Conservation (phyloP, 2,888 invertebrate species). For the Venustoraphidia nigricollis region DNA sequence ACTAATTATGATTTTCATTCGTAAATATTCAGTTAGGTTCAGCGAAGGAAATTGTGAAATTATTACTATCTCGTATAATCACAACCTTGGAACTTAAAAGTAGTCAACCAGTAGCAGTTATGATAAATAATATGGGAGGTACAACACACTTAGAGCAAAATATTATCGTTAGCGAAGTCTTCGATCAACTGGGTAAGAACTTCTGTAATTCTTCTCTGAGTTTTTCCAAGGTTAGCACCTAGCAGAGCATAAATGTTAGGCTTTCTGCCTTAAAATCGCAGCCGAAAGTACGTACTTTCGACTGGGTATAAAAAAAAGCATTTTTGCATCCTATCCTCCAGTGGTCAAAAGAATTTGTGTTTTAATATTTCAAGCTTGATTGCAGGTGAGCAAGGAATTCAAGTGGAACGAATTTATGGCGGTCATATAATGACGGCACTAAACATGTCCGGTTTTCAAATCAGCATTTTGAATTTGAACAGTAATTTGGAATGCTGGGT, state of each 20-base stretch:
- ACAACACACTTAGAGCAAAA: slow-evolving; percentile 58
- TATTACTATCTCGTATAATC: slow-evolving; percentile 30
- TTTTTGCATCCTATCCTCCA: background rate
- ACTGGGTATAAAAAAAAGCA: no score
- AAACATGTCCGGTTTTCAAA: slow-evolving; percentile 61
- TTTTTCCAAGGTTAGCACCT: no score
- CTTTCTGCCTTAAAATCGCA: no score
- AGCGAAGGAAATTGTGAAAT: slow-evolving; percentile 28
- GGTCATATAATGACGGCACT: slow-evolving; percentile 48
- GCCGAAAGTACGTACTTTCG: no score
- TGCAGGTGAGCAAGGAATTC: slow-evolving; percentile 23
- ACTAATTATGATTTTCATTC: slow-evolving; percentile 12
- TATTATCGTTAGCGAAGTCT: slow-evolving; percentile 48
- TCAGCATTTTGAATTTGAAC: slow-evolving; percentile 41
- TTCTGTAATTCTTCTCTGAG: no score
- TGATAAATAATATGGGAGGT: slow-evolving; percentile 67
- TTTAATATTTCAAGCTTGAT: slow-evolving; percentile 8
- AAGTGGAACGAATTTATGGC: slow-evolving; percentile 12
- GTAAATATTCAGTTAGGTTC: slow-evolving; percentile 18
- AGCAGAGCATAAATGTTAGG: no score
- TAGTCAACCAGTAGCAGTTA: slow-evolving; percentile 36
- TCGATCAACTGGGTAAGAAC: slow-evolving; percentile 41
- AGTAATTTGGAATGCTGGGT: slow-evolving; percentile 30
- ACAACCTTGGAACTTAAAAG: slow-evolving; percentile 11
- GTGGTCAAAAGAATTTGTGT: background rate